Base-by-base conservation (phyloP, 2,888 invertebrate genomes). In the Gibbula magus region DNA sequence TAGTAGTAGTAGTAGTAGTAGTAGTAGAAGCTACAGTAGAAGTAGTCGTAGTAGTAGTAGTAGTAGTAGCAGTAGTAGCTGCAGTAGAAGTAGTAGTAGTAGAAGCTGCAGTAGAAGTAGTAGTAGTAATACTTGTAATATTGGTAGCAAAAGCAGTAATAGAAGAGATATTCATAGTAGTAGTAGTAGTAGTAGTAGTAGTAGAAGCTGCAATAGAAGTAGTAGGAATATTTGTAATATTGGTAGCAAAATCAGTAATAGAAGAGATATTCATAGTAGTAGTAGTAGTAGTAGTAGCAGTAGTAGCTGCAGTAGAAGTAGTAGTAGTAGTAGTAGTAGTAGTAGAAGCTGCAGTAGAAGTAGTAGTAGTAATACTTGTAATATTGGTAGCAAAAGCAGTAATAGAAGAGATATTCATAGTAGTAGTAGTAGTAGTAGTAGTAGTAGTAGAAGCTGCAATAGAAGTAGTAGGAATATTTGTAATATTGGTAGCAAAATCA, bases 11-110 rank as follows among this genome's bases (percentile, higher is more conserved):
- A 75, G 75, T 45, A 75, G 75, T 51, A 75, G 75, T 51, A 45
- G 75, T 51, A 75, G 75, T 75, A 75, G 75, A 45, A 54, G 76
- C 45, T 32, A 56, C n/a, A 77, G 66, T 39, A n/a, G 67, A 22
- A 51, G 51, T 52, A 67, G 61, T 56, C 54, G 77, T 61, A 61
- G 61, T 77, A 77, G 77, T 61, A 39, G 77, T 77, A 25, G 78
- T 78, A 51, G 78, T 78, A 70, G 77, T 77, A 77, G 61, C 56
- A 77, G 66, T 61, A 77, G 77, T 39, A 56, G 77, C 35, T 56
- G 77, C 45, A 70, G 70, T 51, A 78, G 78, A 22, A 25, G 66
- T 77, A 77, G 77, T 52, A 51, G 29, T 77, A 78, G 53, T 78
- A 52, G 53, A 70, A 70, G 78, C 29, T 52, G 78, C 67, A 70